Conservation (phyloP, 2,797 vertebrate genomes). For the Bucorvus abyssinicus region DNA sequence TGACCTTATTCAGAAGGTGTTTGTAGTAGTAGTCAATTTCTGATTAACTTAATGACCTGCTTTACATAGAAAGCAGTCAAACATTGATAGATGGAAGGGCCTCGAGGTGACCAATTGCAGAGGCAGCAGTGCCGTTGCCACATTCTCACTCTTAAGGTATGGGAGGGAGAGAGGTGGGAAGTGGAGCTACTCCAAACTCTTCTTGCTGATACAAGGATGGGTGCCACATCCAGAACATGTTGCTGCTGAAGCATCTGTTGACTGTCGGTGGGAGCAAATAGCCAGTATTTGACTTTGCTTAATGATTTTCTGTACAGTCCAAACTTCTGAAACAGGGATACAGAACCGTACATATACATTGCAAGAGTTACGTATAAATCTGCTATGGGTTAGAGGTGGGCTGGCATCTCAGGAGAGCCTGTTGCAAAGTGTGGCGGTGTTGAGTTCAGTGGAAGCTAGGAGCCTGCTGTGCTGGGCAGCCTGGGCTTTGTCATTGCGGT, state of each 20-base stretch:
- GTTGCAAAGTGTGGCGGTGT: background rate
- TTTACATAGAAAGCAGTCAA: conserved; percentile 72
- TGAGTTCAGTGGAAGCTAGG: background rate
- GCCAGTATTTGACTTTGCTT: background rate
- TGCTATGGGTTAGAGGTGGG: no score
- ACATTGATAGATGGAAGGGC: conserved; percentile 67
- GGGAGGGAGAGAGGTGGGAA: background rate
- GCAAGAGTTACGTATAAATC: fast-evolving
- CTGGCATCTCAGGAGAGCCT: background rate
- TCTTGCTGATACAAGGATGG: background rate
- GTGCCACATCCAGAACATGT: background rate
- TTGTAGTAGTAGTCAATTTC: conserved; percentile 71
- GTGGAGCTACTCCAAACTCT: background rate
- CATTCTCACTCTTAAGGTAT: background rate
- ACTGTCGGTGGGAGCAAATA: background rate
- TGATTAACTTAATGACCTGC: conserved; percentile 76
- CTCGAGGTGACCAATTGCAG: conserved; percentile 3
- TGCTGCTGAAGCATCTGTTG: background rate
- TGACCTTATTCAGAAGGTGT: conserved; percentile 77
- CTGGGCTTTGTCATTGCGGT: background rate
- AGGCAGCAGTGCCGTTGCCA: background rate
- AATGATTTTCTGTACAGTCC: background rate
- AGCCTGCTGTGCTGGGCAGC: fast-evolving
- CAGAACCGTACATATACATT: fast-evolving
- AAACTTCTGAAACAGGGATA: background rate